Conservation (phyloP, 2,888 invertebrate genomes). For the Harpalus rufipes region DNA sequence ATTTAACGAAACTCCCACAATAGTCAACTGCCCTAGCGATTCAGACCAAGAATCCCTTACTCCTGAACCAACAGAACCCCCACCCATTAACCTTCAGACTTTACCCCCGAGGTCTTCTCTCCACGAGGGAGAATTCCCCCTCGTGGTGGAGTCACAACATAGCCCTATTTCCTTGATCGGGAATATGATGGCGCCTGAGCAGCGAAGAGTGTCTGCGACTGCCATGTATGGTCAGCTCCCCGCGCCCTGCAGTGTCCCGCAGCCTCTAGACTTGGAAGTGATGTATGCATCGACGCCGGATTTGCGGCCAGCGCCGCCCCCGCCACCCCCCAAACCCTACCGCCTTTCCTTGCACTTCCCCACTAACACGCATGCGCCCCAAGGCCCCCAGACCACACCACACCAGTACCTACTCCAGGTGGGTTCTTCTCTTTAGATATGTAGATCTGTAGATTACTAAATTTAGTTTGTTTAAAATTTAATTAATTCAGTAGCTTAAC, state of each 20-base stretch:
- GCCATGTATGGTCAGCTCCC: conserved; percentile 53
- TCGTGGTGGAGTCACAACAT: no score
- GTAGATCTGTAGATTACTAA: conserved; percentile 1
- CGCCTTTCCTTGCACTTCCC: conserved; percentile 37
- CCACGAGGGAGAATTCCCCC: conserved; percentile 59
- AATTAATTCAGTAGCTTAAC: neutral
- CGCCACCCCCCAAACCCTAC: conserved; percentile 44
- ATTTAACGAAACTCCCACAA: conserved; percentile 64
- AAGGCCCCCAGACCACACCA: neutral
- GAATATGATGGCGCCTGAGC: conserved; percentile 1
- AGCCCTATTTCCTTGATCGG: conserved; percentile 20
- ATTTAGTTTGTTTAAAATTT: neutral
- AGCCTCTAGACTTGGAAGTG: conserved; percentile 26
- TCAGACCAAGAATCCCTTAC: conserved; percentile 71
- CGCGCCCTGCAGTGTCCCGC: conserved; percentile 53
- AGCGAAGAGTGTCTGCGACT: conserved; percentile 30
- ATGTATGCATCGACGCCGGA: conserved; percentile 27
- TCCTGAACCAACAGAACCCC: conserved; percentile 73
- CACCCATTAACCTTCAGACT: conserved; percentile 78
- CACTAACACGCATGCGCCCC: conserved; percentile 46
- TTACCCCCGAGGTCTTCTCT: conserved; percentile 72
- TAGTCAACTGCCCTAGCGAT: conserved; percentile 24
- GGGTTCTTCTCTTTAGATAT: neutral
- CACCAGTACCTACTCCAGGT: conserved; percentile 16
- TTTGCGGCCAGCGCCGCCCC: conserved; percentile 21